These are phyloP conservation scores for Luehdorfia chinensis DNA, from an alignment of 1,140 invertebrate species.

Conservation along the genomic window DNA sequence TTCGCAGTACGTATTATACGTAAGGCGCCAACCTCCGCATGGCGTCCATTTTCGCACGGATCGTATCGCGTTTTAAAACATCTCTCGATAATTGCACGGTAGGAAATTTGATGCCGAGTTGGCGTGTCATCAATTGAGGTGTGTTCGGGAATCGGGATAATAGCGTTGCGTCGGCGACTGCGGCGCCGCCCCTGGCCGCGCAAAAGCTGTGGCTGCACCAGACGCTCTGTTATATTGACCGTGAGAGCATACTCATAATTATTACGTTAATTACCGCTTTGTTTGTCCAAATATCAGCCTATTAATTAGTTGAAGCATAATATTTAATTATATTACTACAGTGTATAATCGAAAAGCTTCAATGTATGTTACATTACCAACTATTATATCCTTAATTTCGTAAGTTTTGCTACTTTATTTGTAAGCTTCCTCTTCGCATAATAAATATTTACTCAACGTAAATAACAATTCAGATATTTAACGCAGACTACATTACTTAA, in stretches of 20 bases:
- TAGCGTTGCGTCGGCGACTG: slow-evolving; percentile 35
- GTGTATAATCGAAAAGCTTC: too few relatives aligned
- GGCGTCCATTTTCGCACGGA: slow-evolving; percentile 11
- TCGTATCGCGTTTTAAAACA: slow-evolving; percentile 16
- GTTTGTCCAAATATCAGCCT: background rate
- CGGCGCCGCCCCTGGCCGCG: slow-evolving; percentile 30
- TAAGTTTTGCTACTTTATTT: too few relatives aligned
- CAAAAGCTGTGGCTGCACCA: slow-evolving; percentile 54
- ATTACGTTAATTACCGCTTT: slow-evolving; percentile 27
- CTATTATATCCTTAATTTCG: too few relatives aligned
- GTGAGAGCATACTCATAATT: slow-evolving; percentile 52
- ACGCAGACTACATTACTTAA: too few relatives aligned
- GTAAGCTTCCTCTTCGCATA: too few relatives aligned
- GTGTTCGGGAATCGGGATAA: slow-evolving; percentile 46
- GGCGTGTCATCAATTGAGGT: slow-evolving; percentile 51
- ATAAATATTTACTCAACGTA: too few relatives aligned
- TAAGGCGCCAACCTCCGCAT: slow-evolving; percentile 22
- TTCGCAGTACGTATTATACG: slow-evolving; percentile 23
- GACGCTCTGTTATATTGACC: slow-evolving; percentile 62
- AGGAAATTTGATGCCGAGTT: slow-evolving; percentile 34
- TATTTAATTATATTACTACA: too few relatives aligned
- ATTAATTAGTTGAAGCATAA: background rate
- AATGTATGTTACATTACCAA: too few relatives aligned
- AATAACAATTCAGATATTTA: too few relatives aligned
- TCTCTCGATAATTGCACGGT: slow-evolving; percentile 12